phyloP scores from a whole-genome alignment of 2,797 vertebrate species.

The Poeciliopsis gracilis region DNA sequence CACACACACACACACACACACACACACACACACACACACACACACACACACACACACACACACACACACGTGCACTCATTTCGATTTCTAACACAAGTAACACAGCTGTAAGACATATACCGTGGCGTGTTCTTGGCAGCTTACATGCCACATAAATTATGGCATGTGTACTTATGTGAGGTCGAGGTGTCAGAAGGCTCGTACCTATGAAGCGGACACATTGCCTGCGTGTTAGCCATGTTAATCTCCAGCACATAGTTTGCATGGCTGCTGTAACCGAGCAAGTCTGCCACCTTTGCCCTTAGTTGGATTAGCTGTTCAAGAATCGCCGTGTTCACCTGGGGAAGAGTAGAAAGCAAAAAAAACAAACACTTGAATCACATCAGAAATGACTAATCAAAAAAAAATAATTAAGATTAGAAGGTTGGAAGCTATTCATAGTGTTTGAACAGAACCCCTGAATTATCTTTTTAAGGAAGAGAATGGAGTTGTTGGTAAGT shows the following conservation, averaged over 20 bases:
- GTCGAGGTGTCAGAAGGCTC: slow-evolving; percentile 15
- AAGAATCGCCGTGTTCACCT: slow-evolving; percentile 92
- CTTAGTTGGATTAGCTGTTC: slow-evolving; percentile 88
- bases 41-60: too few species aligned
- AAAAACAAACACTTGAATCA: neutral
- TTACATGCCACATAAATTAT: neutral
- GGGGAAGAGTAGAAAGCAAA: slow-evolving; percentile 28
- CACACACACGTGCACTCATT: neutral
- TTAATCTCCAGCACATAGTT: slow-evolving; percentile 94
- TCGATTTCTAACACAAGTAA: neutral
- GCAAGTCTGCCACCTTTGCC: slow-evolving; percentile 86
- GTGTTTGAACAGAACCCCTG: neutral
- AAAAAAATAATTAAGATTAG: neutral
- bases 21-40: too few species aligned
- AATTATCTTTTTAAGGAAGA: neutral
- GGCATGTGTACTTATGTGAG: slow-evolving; percentile 6
- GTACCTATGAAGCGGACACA: slow-evolving; percentile 80
- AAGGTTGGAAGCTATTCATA: neutral
- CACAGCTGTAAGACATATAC: neutral
- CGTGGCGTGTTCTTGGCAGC: neutral
- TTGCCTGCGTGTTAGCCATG: slow-evolving; percentile 86
- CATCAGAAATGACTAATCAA: neutral
- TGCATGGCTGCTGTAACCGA: slow-evolving; percentile 90
- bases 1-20: too few species aligned
- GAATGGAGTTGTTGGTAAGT: neutral